Evolutionary conservation across 2,888 invertebrate species (phyloP).

Genomic region (Mesorhabditis sp.): DNA sequence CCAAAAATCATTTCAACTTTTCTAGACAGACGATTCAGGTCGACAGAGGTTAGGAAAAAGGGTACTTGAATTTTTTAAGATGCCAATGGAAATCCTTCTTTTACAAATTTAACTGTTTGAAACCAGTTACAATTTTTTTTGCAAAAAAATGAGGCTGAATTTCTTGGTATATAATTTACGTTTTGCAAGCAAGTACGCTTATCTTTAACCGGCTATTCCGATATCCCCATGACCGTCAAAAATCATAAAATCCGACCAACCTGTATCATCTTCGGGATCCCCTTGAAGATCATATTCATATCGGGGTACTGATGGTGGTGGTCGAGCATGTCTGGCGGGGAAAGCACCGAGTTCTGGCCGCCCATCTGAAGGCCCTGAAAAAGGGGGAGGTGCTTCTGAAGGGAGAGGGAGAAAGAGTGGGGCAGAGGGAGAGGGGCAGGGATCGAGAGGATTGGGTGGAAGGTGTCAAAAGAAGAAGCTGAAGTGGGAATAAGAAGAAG

Average conservation of each 20-base stretch:
- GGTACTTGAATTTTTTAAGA: too few species aligned
- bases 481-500: not conserved
- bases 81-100: too few species aligned
- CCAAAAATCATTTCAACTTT: too few species aligned
- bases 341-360: constrained; percentile 29
- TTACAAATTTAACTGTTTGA: too few species aligned
- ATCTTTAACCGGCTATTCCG: too few species aligned
- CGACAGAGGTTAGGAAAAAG: too few species aligned
- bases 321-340: constrained; percentile 31
- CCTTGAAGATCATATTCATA: constrained; percentile 48
- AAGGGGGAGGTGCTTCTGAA: not conserved
- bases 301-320: constrained; percentile 42
- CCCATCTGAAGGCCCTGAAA: constrained; percentile 5
- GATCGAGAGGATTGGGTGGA: not conserved
- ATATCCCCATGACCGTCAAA: not conserved
- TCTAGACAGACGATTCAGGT: too few species aligned
- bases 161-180: too few species aligned
- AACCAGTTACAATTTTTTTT: too few species aligned
- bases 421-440: not conserved
- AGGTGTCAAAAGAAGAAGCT: not conserved
- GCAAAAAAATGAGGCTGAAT: too few species aligned
- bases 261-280: constrained; percentile 55
- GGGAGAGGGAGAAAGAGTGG: not conserved
- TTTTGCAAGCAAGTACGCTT: too few species aligned
- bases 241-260: constrained; percentile 14